phyloP scores from a whole-genome alignment of 2,888 invertebrate genomes.

The Gryllus longicercus region DNA sequence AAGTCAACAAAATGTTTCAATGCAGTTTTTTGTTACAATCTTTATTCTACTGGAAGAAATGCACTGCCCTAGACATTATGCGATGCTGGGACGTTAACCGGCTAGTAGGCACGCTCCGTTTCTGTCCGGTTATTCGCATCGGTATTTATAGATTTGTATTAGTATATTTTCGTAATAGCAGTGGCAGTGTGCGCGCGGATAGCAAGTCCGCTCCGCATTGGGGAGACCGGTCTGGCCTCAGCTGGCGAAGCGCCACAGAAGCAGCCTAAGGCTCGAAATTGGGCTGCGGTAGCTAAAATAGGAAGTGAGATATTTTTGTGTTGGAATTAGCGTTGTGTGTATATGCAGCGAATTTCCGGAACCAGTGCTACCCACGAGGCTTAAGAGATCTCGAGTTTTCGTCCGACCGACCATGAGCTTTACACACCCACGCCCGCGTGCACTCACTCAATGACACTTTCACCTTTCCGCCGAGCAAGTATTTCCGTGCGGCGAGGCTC shows the following conservation, averaged over 20 bases:
- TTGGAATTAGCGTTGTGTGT: neutral
- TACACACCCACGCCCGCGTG: too few relatives aligned
- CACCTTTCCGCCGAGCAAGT: too few relatives aligned
- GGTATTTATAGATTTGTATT: neutral
- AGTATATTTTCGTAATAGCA: neutral
- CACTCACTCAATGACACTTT: too few relatives aligned
- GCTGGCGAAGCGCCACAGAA: neutral
- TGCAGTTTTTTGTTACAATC: neutral
- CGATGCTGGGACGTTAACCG: too few relatives aligned
- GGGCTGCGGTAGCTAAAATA: neutral
- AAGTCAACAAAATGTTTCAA: neutral
- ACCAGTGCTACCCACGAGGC: too few relatives aligned
- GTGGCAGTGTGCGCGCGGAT: neutral
- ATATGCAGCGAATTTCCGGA: neutral
- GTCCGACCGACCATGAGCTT: too few relatives aligned
- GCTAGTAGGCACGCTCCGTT: neutral
- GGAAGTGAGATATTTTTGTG: neutral
- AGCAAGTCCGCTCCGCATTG: constrained; percentile 17
- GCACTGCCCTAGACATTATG: too few relatives aligned
- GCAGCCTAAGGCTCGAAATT: neutral
- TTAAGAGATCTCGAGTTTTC: too few relatives aligned
- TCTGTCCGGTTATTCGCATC: neutral
- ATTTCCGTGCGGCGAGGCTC: too few relatives aligned
- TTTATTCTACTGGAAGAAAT: too few relatives aligned
- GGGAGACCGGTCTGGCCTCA: neutral